These are phyloP conservation scores for Catocala fraxini DNA, from an alignment of 2,888 invertebrate genomes.

Conservation along the genomic window DNA sequence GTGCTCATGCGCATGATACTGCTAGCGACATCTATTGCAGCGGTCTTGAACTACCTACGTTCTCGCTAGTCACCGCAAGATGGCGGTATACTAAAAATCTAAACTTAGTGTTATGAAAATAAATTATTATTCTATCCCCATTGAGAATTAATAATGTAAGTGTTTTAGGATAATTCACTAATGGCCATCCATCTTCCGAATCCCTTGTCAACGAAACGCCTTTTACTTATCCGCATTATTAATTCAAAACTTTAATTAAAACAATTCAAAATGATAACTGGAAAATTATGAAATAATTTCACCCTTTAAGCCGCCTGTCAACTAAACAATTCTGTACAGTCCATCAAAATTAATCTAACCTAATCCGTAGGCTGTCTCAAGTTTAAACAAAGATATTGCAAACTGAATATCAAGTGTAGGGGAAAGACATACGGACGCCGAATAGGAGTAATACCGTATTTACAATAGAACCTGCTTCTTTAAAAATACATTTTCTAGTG, in stretches of 20 bases:
- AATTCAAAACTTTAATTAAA: slow-evolving; percentile 81
- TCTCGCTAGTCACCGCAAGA: slow-evolving; percentile 64
- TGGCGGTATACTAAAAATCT: slow-evolving; percentile 42
- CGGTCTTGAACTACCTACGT: slow-evolving; percentile 28
- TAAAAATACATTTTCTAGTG: too few relatives aligned
- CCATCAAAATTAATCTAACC: slow-evolving; percentile 87
- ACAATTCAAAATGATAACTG: slow-evolving; percentile 75
- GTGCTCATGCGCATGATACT: slow-evolving; percentile 64
- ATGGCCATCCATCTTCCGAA: slow-evolving; percentile 63
- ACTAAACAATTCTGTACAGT: slow-evolving; percentile 83
- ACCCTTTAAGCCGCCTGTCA: slow-evolving; percentile 79
- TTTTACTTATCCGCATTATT: slow-evolving; percentile 64
- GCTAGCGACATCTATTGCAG: slow-evolving; percentile 66
- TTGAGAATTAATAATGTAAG: slow-evolving; percentile 44
- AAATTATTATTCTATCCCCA: slow-evolving; percentile 13
- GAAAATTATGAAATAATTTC: slow-evolving; percentile 82
- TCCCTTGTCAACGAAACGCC: slow-evolving; percentile 65
- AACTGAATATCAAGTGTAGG: slow-evolving; percentile 75
- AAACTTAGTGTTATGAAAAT: slow-evolving; percentile 5
- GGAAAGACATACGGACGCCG: slow-evolving; percentile 48
- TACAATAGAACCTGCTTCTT: not conserved
- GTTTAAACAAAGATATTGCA: slow-evolving; percentile 84
- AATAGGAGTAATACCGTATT: slow-evolving; percentile 12
- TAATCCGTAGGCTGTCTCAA: slow-evolving; percentile 79
- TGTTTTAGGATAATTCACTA: slow-evolving; percentile 47